Base-by-base conservation (phyloP, 2,888 invertebrate species). In the Sarcophaga subvicina region DNA sequence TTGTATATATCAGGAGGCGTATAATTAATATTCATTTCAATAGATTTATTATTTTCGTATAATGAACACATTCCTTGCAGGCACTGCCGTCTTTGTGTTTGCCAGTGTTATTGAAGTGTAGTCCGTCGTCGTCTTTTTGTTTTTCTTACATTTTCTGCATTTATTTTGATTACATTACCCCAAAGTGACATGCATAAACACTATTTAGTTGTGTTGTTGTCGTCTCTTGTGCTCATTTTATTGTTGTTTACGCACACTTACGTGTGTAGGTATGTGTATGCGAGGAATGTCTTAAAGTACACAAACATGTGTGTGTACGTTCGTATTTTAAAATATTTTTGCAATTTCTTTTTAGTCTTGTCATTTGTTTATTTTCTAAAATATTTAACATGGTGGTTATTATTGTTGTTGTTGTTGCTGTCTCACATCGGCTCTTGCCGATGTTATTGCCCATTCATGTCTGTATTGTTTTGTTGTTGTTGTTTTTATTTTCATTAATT, bases 101-200 rank as follows among this genome's bases (percentile, higher is more conserved):
- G 45, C 17, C 45, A 5, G n/a, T 67, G n/a, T 11, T 37, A n/a
- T 45, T 67, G 37, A 8, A 45, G 25, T n/a, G 8, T 66, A 64
- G 25, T 5, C 5, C 37, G 37, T 37, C 37, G 37, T 37, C 37
- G 37, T 17, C 17, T 54, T 54, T 14, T 54, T 17, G 54, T 54
- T 54, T 14, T n/a, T 11, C 20, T 45, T 37, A 37, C 14, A 64
- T 63, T 47, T 75, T 60, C 70, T 60, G 25, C n/a, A 89, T 89
- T 89, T 89, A 89, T 89, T 90, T 89, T 88, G 89, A 89, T 89
- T 88, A 88, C 88, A 88, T 87, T 87, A 76, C 80, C 66, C 54
- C 54, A 54, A 63, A 73, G 47, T 59, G 49, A 60, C 60, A 63
- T 81, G 62, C 72, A 54, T 72, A 54, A 22, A 62, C 62, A 62